Evolutionary conservation across 2,113 vertebrate species (phyloP).

Genomic region (Prunella fulvescens): DNA sequence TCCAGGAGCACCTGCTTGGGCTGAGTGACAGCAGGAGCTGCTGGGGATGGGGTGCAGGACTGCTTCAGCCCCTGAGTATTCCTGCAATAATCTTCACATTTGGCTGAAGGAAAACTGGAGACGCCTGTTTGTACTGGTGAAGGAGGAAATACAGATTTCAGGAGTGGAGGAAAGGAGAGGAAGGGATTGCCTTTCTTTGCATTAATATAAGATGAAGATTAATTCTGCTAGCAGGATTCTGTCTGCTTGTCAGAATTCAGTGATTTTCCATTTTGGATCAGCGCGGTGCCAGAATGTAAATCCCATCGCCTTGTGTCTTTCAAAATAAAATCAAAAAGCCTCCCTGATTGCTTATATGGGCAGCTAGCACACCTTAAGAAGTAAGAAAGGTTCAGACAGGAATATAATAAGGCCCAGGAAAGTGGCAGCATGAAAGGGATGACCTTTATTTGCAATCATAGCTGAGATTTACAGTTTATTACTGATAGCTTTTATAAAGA

Average conservation of each 20-base stretch:
- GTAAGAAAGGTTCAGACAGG: slow-evolving; percentile 71
- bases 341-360: slow-evolving; percentile 63
- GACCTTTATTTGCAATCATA: slow-evolving; percentile 90
- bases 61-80: not conserved
- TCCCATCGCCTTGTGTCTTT: slow-evolving; percentile 62
- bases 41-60: not conserved
- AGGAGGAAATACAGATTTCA: not conserved
- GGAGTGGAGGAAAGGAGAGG: not conserved
- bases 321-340: slow-evolving; percentile 59
- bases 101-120: not conserved
- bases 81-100: not conserved
- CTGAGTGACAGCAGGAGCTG: not conserved
- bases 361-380: slow-evolving; percentile 76
- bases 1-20: not conserved
- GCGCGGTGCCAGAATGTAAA: slow-evolving; percentile 61
- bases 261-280: slow-evolving; percentile 46
- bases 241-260: slow-evolving; percentile 6
- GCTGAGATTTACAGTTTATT: slow-evolving; percentile 90
- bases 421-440: slow-evolving; percentile 81
- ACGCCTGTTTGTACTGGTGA: accelerated
- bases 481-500: slow-evolving; percentile 91
- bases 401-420: slow-evolving; percentile 77
- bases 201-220: slow-evolving; percentile 38
- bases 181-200: slow-evolving; percentile 32
- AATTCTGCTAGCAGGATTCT: slow-evolving; percentile 19